Evolutionary conservation across 2,888 invertebrate genomes (phyloP).

Genomic region (Phania funesta): DNA sequence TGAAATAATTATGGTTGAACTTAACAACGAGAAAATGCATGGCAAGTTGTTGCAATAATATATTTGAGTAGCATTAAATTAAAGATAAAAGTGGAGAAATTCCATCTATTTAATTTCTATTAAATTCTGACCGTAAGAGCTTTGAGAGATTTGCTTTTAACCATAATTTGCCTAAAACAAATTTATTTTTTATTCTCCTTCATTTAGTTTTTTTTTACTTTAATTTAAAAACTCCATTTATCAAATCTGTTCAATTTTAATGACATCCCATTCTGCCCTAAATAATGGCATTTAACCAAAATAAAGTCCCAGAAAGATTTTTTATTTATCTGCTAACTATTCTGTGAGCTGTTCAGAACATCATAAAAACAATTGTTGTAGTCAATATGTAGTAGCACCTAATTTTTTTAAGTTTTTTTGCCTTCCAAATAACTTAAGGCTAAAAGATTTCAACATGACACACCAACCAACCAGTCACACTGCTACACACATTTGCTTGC

Average conservation of each 20-base stretch:
- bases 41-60: too few species aligned
- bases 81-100: too few species aligned
- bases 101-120: too few species aligned
- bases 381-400: constrained; percentile 55
- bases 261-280: constrained; percentile 22
- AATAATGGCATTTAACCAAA: constrained; percentile 12
- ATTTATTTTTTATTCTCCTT: too few species aligned
- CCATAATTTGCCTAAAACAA: too few species aligned
- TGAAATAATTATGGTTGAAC: too few species aligned
- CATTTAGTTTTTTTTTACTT: neutral
- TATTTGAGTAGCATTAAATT: too few species aligned
- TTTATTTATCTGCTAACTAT: neutral
- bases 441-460: constrained; percentile 62
- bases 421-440: constrained; percentile 47
- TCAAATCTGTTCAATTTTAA: constrained; percentile 14
- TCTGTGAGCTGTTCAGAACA: neutral
- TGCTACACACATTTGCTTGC: neutral
- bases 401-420: constrained; percentile 1
- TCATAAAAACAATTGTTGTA: constrained; percentile 30
- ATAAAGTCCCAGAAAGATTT: neutral
- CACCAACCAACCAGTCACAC: constrained; percentile 29
- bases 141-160: too few species aligned
- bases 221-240: constrained; percentile 21
- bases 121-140: too few species aligned
- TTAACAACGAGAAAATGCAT: too few species aligned